These are phyloP conservation scores for Cirrhinus molitorella DNA, from an alignment of 2,797 vertebrate genomes.

Conservation along the genomic window DNA sequence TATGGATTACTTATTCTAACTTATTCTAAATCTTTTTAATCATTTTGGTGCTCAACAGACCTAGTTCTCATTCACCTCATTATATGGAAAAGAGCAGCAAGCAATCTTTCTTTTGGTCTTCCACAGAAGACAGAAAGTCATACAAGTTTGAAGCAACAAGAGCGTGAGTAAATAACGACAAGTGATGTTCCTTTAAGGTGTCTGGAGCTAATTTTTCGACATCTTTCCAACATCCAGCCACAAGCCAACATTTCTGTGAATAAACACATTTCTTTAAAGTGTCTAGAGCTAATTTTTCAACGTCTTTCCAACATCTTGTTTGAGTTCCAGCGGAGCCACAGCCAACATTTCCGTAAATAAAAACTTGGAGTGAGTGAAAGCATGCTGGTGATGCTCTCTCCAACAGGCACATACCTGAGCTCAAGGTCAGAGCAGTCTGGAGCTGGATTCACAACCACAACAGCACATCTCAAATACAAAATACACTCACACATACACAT, in stretches of 20 bases:
- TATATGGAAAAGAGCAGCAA: background rate
- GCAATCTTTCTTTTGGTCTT: background rate
- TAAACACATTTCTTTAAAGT: background rate
- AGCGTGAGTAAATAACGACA: background rate
- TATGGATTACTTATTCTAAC: background rate
- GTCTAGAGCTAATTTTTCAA: constrained; percentile 23
- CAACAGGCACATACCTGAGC: constrained; percentile 51
- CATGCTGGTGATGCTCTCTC: constrained; percentile 28
- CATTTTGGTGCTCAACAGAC: background rate
- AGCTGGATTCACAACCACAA: constrained; percentile 43
- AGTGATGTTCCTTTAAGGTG: background rate
- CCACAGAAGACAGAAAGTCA: background rate
- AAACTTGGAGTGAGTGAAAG: constrained; percentile 30
- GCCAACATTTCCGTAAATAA: constrained; percentile 23
- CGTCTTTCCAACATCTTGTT: constrained; percentile 24
- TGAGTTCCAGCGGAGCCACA: constrained; percentile 1
- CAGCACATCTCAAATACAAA: constrained; percentile 43
- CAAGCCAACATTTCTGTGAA: constrained; percentile 12
- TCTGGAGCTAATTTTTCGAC: constrained; percentile 31
- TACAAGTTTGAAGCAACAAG: background rate
- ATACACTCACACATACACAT: constrained; percentile 38
- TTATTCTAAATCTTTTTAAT: background rate
- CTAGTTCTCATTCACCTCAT: background rate
- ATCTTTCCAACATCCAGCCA: background rate
- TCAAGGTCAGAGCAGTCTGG: constrained; percentile 59